Base-by-base conservation (phyloP, 2,113 vertebrate genomes). In the Atlantisia rogersi region DNA sequence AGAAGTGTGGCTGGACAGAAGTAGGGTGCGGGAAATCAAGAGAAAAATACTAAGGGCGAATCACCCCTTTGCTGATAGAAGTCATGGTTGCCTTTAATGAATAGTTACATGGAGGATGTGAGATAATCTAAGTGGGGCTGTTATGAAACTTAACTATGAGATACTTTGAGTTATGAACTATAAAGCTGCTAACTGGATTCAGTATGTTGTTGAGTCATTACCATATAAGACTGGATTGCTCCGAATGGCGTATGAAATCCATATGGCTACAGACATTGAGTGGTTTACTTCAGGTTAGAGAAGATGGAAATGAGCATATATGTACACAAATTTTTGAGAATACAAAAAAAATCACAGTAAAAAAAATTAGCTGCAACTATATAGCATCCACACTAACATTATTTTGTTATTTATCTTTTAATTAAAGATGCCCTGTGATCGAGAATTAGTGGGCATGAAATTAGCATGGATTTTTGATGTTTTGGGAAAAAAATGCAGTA, bases 151-250 rank as follows among this genome's bases (percentile, higher is more conserved):
- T 86, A 89, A 79, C 71, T 73, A 84, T 42, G 56, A 69, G 85
- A 87, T 68, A 50, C 86, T 96, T 70, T 73, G 80, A 95, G 85
- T 84, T 97, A 97, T 32, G 42, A 88, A 95, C 93, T 94, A 69
- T 63, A 91, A 92, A 96, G 77, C 92, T 97, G 97, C 91, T 97
- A 97, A 98, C 93, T 95, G 97, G 95, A 97, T 96, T 97, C 75
- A 73, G 94, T 85, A 90, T 93, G 89, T 95, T 97, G 97, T 97
- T 97, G 97, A 98, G 94, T 97, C 97, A 97, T 92, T 97, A 91
- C 94, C 85, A 63, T 79, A 3, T 40, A 88, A 95, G 96, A 96
- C 92, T 96, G 82, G 86, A 82, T 93, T 75, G 65, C 85, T 94
- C 55, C 37, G 86, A 50, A 52, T 74, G 80, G 84, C 91, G 39